Percentiles rank a stretch among this genome's conserved stretches.
phyloP scores from a whole-genome alignment of 2,797 vertebrate species.

The Dicrostonyx torquatus region DNA sequence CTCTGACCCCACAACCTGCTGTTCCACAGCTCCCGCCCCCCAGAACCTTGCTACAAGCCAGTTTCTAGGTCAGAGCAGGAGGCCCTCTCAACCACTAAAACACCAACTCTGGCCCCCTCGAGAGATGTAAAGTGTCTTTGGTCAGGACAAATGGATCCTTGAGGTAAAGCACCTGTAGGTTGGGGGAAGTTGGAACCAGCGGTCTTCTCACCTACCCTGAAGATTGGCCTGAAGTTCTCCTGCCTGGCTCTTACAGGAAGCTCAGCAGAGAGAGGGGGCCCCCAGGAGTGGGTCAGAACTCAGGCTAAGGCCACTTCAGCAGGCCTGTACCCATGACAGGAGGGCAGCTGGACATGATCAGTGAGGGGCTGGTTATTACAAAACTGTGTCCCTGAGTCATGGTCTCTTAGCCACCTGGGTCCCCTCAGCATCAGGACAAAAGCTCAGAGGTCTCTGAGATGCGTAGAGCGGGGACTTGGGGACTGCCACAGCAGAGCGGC shows the following conservation, averaged over 20 bases:
- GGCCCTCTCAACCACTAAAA: neutral
- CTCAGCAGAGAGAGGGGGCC: neutral
- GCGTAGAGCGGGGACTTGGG: neutral
- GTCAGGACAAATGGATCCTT: accelerated
- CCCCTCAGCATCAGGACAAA: neutral
- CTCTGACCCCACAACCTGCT: accelerated
- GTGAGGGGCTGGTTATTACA: accelerated
- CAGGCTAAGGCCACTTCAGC: neutral
- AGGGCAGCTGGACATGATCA: accelerated
- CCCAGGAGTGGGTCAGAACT: neutral
- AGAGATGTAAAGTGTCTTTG: no score
- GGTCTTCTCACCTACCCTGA: neutral
- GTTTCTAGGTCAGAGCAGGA: neutral
- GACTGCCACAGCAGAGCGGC: accelerated
- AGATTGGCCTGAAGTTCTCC: neutral
- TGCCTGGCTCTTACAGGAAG: neutral
- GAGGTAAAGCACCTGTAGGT: neutral
- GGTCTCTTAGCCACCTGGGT: neutral
- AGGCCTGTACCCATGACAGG: accelerated
- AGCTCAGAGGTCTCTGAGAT: neutral
- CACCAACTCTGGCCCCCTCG: accelerated
- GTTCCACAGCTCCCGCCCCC: neutral
- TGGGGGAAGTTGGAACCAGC: neutral
- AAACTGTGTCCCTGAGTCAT: accelerated
- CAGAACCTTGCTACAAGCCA: neutral